Conservation (phyloP, 2,888 invertebrate species). For the Leucophenga montana region DNA sequence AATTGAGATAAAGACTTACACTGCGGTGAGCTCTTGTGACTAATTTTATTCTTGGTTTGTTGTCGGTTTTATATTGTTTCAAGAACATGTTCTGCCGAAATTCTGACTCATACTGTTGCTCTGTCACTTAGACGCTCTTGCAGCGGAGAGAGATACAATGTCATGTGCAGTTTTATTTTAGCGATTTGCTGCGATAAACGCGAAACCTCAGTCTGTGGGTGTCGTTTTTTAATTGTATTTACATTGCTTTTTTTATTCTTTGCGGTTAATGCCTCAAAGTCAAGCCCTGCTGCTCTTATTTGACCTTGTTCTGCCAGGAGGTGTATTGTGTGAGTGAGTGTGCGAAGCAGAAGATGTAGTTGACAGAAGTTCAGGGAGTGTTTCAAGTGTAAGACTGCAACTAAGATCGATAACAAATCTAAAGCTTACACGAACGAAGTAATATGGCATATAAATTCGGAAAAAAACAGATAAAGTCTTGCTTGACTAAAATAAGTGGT, state of each 20-base stretch:
- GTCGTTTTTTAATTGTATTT: neutral
- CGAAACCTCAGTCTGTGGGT: slow-evolving; percentile 7
- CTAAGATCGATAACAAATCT: too few relatives aligned
- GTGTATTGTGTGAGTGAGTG: neutral
- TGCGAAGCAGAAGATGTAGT: neutral
- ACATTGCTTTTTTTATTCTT: neutral
- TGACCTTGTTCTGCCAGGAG: neutral
- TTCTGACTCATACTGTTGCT: slow-evolving; percentile 11
- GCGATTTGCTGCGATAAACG: slow-evolving; percentile 6
- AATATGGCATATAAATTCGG: too few relatives aligned
- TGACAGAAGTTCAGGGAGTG: neutral
- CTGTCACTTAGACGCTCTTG: neutral
- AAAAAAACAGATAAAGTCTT: too few relatives aligned
- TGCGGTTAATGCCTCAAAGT: neutral
- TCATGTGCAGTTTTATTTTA: neutral
- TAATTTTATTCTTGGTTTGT: neutral
- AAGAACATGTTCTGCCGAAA: slow-evolving; percentile 19
- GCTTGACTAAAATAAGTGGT: too few relatives aligned
- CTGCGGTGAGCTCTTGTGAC: slow-evolving; percentile 1
- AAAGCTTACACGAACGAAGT: too few relatives aligned
- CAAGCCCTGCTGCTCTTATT: neutral
- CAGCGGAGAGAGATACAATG: neutral
- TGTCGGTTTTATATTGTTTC: neutral
- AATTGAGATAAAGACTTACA: slow-evolving; percentile 22
- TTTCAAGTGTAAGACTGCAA: too few relatives aligned